Evolutionary conservation across 1,140 invertebrate genomes (phyloP), one percentile per base, ranked within the genome.

Genomic region (Drepana arcuata): DNA sequence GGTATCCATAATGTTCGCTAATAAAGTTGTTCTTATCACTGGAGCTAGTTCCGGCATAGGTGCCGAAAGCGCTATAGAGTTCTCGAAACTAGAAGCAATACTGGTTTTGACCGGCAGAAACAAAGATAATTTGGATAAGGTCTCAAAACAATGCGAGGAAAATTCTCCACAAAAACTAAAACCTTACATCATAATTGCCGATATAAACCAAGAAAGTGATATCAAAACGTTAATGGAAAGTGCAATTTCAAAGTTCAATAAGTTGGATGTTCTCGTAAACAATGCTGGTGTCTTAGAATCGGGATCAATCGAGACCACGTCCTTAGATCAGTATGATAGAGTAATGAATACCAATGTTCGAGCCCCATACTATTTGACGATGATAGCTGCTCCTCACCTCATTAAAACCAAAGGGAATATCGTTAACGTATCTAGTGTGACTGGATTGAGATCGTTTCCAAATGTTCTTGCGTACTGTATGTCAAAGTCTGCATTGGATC

Each of bases 1-100:
- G 63, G 43, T 52, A 39, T 7, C 36, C 40, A 49, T 39, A 15
- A 88, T 87, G 62, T 91, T 92, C 47, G 50, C 73, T 10, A 87
- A 86, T 24, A 91, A 91, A 84, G 88, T 92, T 16, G 86, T 91
- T 0, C 51, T 91, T 13, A 86, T 91, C 32, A 91, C 90, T 2
- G 94, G 94, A 32, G 93, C 94, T 1, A 93, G 92, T 71, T 94
- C 93, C 16, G 94, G 94, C 1, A 95, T 96, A 48, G 94, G 94
- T 33, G 88, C 89, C 24, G 91, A 89, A n/a, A 92, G 92, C 11
- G 93, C 94, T 1, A 41, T 91, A 25, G 85, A 91, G 33, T 89
- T 96, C 50, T 87, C 93, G 1, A 86, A 89, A 48, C 69, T 91
- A 10, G 91, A 91, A 24, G 93, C 92, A 1, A 83, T 49, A 7